These are phyloP conservation scores for Phytoseiulus persimilis DNA, from an alignment of 2,888 invertebrate species.

Conservation along the genomic window DNA sequence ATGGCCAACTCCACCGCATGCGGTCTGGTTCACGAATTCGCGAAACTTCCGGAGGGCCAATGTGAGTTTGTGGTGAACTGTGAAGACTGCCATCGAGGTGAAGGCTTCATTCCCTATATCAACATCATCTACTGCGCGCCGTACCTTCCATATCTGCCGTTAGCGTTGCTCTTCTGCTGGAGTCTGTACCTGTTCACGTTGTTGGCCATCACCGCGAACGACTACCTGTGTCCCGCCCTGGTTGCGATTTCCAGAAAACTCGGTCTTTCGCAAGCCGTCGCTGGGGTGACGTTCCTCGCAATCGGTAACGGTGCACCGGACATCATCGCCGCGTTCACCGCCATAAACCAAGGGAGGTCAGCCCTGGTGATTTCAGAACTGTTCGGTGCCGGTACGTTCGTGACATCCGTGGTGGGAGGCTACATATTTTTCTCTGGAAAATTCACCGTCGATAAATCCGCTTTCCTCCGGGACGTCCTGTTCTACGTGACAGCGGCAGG, in stretches of 20 bases:
- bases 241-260: conserved; percentile 28
- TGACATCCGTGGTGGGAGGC: conserved; percentile 25
- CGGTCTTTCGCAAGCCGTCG: conserved; percentile 20
- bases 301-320: conserved; percentile 28
- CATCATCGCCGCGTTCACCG: conserved; percentile 20
- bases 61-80: conserved; percentile 23
- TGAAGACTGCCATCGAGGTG: conserved; percentile 25
- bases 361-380: conserved; percentile 22
- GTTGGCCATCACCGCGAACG: conserved; percentile 20
- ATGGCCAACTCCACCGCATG: background rate
- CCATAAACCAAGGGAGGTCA: conserved; percentile 6
- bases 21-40: background rate
- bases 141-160: background rate
- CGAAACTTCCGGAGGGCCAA: background rate
- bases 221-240: conserved; percentile 17
- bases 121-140: conserved; percentile 21
- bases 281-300: conserved; percentile 34
- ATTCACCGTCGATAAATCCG: background rate
- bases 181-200: conserved; percentile 8
- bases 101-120: conserved; percentile 31
- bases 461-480: conserved; percentile 9
- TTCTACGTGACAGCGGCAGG: conserved; percentile 23
- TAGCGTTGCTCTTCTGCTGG: background rate
- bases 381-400: conserved; percentile 28
- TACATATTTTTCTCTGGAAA: conserved; percentile 8